Evolutionary conservation across 2,888 invertebrate genomes (phyloP), one percentile per base, ranked within the genome.

Genomic region (Noctua janthina): DNA sequence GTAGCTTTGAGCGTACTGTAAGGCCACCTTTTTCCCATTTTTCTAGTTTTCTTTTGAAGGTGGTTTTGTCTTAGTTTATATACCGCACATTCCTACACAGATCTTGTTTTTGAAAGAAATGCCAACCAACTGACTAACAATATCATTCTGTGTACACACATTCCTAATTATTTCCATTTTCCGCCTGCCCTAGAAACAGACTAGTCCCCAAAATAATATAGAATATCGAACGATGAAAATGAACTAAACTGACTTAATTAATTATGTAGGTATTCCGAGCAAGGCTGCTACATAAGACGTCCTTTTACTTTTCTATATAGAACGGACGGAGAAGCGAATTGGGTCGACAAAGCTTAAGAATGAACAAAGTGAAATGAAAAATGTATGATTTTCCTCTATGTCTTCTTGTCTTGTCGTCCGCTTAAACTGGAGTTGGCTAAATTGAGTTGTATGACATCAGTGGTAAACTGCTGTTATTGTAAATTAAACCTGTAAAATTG

Each of bases 251-350:
- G 15, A 43, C 49, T 64, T 56, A 73, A 68, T 82, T 79, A 67
- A 71, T 84, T 79, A 84, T 71, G 85, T 68, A 84, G 59, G 29
- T 67, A 79, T 49, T 74, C 46, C 62, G n/a, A 72, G 43, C 64
- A 51, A 78, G 67, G 64, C 56, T 56, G 51, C 70, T 46, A 83
- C 62, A 74, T 74, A 49, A 39, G 71, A 67, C 67, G 46, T 72
- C 20, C n/a, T 74, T 86, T 68, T 72, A 74, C 46, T 74, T 76
- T 54, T 71, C 67, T 62, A 74, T 83, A 56, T 51, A 78, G 35
- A 68, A 59, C 78, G 67, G 67, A 74, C 35, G 69, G 59, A 59
- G 87, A 46, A 68, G 71, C 51, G 70, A 84, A 77, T 83, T 67
- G 56, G 71, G 83, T 71, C 71, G 74, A 71, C 70, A 67, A 67